These are phyloP conservation scores for western clawed frog (Xenopus tropicalis) DNA, from an alignment of 2,113 vertebrate genomes.

Conservation along the genomic window UCB_Xtro_10.0 CM004448.2:147078501-147079000, in stretches of 20 bases:
- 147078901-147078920: background rate
- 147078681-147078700: constrained; percentile 52
- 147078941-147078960: too few relatives aligned
- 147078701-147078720: constrained; percentile 55
- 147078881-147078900: background rate
- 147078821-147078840: constrained; percentile 58
- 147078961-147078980: too few relatives aligned
- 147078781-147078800: constrained; percentile 55
- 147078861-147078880: too few relatives aligned
- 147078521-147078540: too few relatives aligned
- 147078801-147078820: constrained; percentile 54
- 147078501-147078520: too few relatives aligned
- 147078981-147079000: too few relatives aligned
- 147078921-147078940: too few relatives aligned
- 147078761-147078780: constrained; percentile 62
- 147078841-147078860: constrained; percentile 56
- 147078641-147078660: constrained; percentile 54
- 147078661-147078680: constrained; percentile 54
- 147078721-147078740: constrained; percentile 57
- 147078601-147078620: too few relatives aligned
- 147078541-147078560: too few relatives aligned
- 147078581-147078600: too few relatives aligned
- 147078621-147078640: too few relatives aligned
- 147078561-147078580: too few relatives aligned
- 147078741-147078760: constrained; percentile 59